Conservation (phyloP, 2,797 vertebrate genomes). For the Lutjanus argentimaculatus region DNA sequence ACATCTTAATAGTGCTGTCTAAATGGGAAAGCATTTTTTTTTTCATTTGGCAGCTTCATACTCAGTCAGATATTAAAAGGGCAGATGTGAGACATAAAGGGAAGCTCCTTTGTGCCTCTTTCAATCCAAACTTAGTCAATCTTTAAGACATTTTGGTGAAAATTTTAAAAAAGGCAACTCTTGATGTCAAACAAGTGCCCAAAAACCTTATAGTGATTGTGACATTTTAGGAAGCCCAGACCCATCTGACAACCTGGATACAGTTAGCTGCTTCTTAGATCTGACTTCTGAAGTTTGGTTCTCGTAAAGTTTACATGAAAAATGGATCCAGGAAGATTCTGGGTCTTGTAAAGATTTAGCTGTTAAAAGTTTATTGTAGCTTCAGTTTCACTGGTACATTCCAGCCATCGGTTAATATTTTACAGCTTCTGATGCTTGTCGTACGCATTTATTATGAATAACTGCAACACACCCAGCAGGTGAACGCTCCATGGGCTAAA, state of each 20-base stretch:
- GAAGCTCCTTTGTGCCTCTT: conserved; percentile 4
- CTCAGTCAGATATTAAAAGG: neutral
- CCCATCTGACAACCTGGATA: neutral
- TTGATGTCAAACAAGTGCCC: conserved; percentile 20
- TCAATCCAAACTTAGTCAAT: neutral
- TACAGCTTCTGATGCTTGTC: conserved; percentile 26
- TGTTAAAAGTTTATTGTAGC: neutral
- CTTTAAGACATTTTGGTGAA: neutral
- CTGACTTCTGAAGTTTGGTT: neutral
- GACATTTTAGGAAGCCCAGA: neutral
- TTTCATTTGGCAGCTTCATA: neutral
- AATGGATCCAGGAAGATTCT: neutral
- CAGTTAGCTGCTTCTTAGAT: neutral
- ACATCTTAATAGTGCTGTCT: neutral
- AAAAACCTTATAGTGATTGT: neutral
- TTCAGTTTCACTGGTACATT: conserved; percentile 21
- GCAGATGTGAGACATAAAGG: conserved; percentile 2
- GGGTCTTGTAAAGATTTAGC: neutral
- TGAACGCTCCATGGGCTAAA: conserved; percentile 3
- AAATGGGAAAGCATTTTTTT: neutral
- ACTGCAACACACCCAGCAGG: conserved; percentile 3
- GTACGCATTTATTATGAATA: neutral
- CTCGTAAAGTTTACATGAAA: conserved; percentile 20
- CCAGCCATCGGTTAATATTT: conserved; percentile 8
- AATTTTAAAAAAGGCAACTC: conserved; percentile 1